phyloP scores from a whole-genome alignment of 2,113 vertebrate genomes.

The Tetrao urogallus region DNA sequence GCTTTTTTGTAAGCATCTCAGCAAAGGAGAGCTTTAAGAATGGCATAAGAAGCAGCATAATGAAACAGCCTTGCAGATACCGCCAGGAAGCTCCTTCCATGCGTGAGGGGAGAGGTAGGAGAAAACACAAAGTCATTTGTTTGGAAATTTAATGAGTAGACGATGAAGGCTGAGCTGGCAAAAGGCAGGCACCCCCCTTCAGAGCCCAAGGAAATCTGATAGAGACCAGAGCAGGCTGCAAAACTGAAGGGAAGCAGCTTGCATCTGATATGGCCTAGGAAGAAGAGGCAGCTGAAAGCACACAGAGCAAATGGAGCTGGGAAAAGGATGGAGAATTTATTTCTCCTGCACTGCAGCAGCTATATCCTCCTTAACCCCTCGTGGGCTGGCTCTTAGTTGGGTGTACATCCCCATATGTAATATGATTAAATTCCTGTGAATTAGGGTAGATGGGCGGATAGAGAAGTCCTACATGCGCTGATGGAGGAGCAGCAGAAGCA shows the following conservation, averaged over 20 bases:
- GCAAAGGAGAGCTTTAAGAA: not conserved
- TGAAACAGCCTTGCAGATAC: not conserved
- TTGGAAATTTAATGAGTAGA: not conserved
- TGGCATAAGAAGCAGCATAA: not conserved
- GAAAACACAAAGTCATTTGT: conserved; percentile 21
- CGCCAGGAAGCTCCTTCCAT: not conserved
- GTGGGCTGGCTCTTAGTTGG: not conserved
- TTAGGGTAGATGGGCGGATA: not conserved
- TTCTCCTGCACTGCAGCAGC: not conserved
- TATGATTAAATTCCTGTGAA: rapidly evolving
- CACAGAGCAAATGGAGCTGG: not conserved
- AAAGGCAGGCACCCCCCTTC: not conserved
- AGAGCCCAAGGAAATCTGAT: not conserved
- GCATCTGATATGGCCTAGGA: not conserved
- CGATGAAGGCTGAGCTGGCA: conserved; percentile 21
- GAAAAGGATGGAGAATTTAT: not conserved
- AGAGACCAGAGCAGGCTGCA: not conserved
- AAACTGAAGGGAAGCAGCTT: not conserved
- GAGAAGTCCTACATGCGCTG: not conserved
- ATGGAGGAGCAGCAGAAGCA: not conserved
- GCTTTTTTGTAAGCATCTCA: conserved; percentile 24
- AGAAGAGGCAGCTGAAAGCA: not conserved
- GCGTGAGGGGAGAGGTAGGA: not conserved
- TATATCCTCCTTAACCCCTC: not conserved
- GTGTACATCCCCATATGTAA: not conserved